Conservation (phyloP, 1,140 invertebrate genomes). For the Drosophila tani region DNA sequence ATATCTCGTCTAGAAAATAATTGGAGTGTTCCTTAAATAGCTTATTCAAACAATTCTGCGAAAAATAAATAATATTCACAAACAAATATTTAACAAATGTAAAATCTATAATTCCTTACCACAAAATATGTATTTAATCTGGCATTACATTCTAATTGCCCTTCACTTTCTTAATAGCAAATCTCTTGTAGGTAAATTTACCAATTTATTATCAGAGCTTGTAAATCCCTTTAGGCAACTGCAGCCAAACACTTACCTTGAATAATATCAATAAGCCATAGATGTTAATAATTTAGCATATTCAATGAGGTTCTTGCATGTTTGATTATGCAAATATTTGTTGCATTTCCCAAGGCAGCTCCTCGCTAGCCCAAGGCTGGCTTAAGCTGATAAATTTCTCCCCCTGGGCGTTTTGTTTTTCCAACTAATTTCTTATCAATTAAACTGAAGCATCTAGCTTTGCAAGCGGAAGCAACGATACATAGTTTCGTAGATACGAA, state of each 20-base stretch:
- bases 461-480: conserved; percentile 1
- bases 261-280: conserved; percentile 20
- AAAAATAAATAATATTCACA: no score
- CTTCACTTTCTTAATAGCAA: not conserved
- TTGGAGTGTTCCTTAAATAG: not conserved
- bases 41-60: not conserved
- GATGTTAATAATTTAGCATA: conserved; percentile 28
- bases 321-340: conserved; percentile 28
- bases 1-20: not conserved
- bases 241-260: conserved; percentile 10
- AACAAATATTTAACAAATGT: not conserved
- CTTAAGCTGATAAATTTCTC: conserved; percentile 17
- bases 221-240: not conserved
- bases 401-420: conserved; percentile 10
- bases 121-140: not conserved
- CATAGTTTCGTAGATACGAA: not conserved
- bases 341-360: not conserved
- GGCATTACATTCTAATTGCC: not conserved
- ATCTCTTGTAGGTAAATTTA: not conserved
- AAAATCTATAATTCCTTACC: not conserved
- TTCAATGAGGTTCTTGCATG: conserved; percentile 13
- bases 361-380: not conserved
- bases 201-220: not conserved
- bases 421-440: conserved; percentile 35
- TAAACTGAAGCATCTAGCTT: not conserved